phyloP scores from a whole-genome alignment of 2,113 vertebrate species.

The Gnathonemus longibarbis region DNA sequence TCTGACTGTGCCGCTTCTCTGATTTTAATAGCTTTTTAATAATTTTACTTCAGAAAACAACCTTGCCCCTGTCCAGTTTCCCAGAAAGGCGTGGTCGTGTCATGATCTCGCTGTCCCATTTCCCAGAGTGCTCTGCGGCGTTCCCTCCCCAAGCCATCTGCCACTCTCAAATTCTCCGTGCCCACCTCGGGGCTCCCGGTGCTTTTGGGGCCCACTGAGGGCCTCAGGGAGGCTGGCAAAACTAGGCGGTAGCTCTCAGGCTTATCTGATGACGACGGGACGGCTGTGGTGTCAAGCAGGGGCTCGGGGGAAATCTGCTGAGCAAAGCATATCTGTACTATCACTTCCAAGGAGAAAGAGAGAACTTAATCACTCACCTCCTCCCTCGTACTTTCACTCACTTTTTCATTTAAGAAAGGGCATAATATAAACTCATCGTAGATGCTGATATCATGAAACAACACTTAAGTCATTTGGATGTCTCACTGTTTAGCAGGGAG shows the following conservation, averaged over 20 bases:
- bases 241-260: conserved; percentile 65
- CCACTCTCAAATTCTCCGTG: conserved; percentile 56
- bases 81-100: not conserved
- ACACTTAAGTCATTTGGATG: not conserved
- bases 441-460: not conserved
- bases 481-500: not conserved
- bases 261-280: conserved; percentile 46
- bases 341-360: conserved; percentile 53
- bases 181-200: conserved; percentile 28
- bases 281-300: conserved; percentile 53
- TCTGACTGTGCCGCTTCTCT: not conserved
- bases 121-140: not conserved
- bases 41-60: not conserved
- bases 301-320: conserved; percentile 65
- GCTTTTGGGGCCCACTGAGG: conserved; percentile 50
- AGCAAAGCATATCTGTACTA: conserved; percentile 58
- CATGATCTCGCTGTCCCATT: not conserved
- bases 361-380: conserved; percentile 51
- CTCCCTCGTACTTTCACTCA: not conserved
- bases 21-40: not conserved
- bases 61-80: not conserved
- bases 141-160: conserved; percentile 56
- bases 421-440: not conserved
- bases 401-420: not conserved
- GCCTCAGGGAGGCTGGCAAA: conserved; percentile 57